These are phyloP conservation scores for Carcharodon carcharias DNA, from an alignment of 2,797 vertebrate genomes.

Conservation along the genomic window DNA sequence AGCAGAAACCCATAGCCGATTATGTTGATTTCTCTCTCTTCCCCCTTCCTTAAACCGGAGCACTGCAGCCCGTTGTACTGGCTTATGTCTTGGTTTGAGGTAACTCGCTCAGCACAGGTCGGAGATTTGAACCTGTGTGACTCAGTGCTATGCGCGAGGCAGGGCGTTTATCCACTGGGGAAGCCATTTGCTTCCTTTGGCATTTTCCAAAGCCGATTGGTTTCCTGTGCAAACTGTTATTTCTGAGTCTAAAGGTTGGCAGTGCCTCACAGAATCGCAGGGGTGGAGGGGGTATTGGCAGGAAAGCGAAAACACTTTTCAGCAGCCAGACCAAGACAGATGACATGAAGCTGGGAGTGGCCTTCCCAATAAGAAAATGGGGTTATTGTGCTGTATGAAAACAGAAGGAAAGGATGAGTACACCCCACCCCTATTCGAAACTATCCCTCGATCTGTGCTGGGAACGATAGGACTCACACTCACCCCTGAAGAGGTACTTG, in stretches of 20 bases:
- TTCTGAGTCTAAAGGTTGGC: background rate
- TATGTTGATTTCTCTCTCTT: background rate
- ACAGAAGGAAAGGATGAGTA: too few relatives aligned
- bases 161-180: background rate
- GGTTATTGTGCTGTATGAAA: too few relatives aligned
- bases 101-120: background rate
- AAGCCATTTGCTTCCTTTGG: background rate
- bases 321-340: too few relatives aligned
- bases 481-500: too few relatives aligned
- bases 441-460: too few relatives aligned
- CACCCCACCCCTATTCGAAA: too few relatives aligned
- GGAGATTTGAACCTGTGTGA: background rate
- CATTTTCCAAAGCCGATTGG: background rate
- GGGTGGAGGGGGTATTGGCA: background rate
- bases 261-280: background rate
- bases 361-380: too few relatives aligned
- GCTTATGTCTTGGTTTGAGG: background rate
- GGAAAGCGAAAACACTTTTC: background rate
- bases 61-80: background rate
- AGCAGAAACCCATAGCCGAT: background rate
- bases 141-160: background rate
- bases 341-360: too few relatives aligned
- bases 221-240: background rate
- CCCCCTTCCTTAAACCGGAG: too few relatives aligned
- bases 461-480: too few relatives aligned